Evolutionary conservation across 2,888 invertebrate species (phyloP), one percentile per base, ranked within the genome.

Genomic region (Drosophila cognata): DNA sequence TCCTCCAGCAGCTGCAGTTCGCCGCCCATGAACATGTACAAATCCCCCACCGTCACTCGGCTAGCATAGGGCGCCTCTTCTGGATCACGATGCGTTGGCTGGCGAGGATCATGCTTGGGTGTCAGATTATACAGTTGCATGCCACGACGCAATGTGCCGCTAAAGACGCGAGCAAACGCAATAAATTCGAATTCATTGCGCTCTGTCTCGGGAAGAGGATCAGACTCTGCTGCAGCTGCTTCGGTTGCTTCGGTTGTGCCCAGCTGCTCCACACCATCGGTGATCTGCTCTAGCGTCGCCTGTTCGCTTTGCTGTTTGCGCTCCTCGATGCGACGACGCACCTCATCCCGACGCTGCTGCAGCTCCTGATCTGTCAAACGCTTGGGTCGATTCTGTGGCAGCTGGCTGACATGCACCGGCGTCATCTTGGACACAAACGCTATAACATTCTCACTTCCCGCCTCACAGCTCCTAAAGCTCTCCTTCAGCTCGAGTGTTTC

Each of bases 11-110:
- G 92, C 92, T 97, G 96, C 63, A 99, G 92, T 88, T 99, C 99
- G 82, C 98, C 95, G 10, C 99, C 99, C 97, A 99, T 98, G 71
- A 99, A 94, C 81, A 98, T 94, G 91, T 97, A 99, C 1, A 99
- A 93, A 72, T 96, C 95, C 56, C 95, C 95, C 16, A 99, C 94
- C 2, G 91, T 94, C 0, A 92, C 92, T 55, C 88, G 88, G 18
- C 77, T 91, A 29, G 93, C 89, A 53, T 91, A 94, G 92, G 92
- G 92, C 0, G 93, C 92, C 29, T 90, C 75, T 1, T 63, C 77
- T 2, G 63, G 43, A 28, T 68, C 33, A 5, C 85, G 81, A 63
- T 88, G 90, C 3, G 52, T 4, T 0, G 85, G 69, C 71, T 90
- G 89, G 1, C 94, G 94, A 0, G 98, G 98, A 93, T 98, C 95